Evolutionary conservation across 2,888 invertebrate genomes (phyloP).

Genomic region (Campoletis raptor): DNA sequence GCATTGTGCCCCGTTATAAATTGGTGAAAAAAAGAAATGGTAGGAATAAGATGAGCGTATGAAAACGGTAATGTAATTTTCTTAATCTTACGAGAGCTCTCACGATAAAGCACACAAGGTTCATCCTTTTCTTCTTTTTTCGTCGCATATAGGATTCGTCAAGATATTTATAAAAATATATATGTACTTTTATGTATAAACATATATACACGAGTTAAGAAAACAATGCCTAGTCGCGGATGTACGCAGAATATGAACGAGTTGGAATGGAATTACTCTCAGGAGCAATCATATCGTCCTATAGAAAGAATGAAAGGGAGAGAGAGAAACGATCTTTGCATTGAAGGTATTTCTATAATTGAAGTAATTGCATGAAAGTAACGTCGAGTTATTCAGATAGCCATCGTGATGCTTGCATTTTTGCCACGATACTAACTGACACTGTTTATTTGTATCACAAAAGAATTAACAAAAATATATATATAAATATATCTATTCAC

Average conservation of each 20-base stretch:
- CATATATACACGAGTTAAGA: slow-evolving; percentile 31
- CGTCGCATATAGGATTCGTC: slow-evolving; percentile 36
- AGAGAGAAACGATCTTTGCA: slow-evolving; percentile 65
- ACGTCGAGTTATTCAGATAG: slow-evolving; percentile 70
- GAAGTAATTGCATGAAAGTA: slow-evolving; percentile 76
- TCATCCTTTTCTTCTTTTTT: slow-evolving; percentile 26
- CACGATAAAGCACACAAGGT: slow-evolving; percentile 55
- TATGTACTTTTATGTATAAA: slow-evolving; percentile 32
- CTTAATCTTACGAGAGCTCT: slow-evolving; percentile 52
- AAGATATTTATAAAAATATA: slow-evolving; percentile 43
- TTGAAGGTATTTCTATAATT: slow-evolving; percentile 75
- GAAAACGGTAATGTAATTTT: slow-evolving; percentile 51
- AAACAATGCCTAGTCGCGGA: slow-evolving; percentile 64
- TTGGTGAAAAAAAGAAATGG: slow-evolving; percentile 28
- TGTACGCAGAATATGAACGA: slow-evolving; percentile 66
- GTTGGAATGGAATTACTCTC: slow-evolving; percentile 69
- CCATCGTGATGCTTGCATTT: slow-evolving; percentile 53
- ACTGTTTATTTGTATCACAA: slow-evolving; percentile 42
- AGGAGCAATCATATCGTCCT: slow-evolving; percentile 69
- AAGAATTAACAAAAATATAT: slow-evolving; percentile 28
- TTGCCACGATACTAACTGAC: slow-evolving; percentile 38
- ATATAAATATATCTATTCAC: background rate
- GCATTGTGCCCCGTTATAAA: slow-evolving; percentile 3
- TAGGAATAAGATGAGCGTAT: slow-evolving; percentile 15
- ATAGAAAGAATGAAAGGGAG: slow-evolving; percentile 34